Evolutionary conservation across 92 coral and sea anemone genomes (phyloP).

Genomic region (Umimayanthus chanpuru): DNA sequence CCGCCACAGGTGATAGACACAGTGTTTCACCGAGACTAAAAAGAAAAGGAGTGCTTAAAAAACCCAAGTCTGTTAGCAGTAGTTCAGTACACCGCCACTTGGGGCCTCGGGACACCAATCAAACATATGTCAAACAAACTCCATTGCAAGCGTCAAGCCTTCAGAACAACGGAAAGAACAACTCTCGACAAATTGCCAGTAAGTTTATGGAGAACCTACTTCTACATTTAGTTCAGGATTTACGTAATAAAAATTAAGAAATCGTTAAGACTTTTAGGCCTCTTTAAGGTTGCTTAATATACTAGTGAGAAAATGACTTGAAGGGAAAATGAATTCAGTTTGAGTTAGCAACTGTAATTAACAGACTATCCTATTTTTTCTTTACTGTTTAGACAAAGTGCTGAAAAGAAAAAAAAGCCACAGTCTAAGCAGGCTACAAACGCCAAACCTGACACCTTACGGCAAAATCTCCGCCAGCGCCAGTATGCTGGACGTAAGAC

Average conservation of each 20-base stretch:
- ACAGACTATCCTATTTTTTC: no score
- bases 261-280: no score
- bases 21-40: background rate
- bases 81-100: background rate
- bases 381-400: background rate
- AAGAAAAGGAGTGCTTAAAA: conserved; percentile 5
- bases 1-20: background rate
- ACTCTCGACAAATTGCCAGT: background rate
- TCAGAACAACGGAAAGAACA: background rate
- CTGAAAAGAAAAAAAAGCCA: background rate
- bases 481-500: background rate
- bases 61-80: background rate
- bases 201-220: background rate
- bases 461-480: background rate
- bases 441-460: background rate
- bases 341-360: background rate
- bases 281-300: no score
- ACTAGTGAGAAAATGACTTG: no score
- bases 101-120: background rate
- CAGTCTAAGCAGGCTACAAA: background rate
- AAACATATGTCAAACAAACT: background rate
- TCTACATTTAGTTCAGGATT: background rate
- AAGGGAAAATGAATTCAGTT: no score
- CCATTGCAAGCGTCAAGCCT: background rate
- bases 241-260: background rate